Evolutionary conservation across 2,797 vertebrate species (phyloP).

Genomic region (Phrynocephalus vlangalii): DNA sequence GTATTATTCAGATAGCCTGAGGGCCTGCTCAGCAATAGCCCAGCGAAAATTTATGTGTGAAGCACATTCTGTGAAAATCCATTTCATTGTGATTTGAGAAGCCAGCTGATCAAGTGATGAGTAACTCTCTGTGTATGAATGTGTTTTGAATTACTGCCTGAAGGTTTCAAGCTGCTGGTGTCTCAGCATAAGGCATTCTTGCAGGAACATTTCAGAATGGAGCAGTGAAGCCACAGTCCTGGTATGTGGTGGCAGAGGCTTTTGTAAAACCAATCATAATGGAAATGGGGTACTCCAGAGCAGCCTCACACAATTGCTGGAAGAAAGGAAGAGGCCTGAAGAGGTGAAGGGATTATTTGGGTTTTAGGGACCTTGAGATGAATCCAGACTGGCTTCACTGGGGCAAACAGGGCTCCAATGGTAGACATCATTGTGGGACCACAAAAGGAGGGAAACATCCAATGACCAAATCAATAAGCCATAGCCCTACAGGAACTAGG

Average conservation of each 20-base stretch:
- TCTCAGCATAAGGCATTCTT: background rate
- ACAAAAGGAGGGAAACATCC: no score
- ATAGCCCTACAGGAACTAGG: background rate
- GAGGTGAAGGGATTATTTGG: background rate
- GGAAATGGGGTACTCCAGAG: background rate
- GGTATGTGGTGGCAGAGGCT: background rate
- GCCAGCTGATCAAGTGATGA: background rate
- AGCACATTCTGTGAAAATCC: background rate
- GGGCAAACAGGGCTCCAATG: background rate
- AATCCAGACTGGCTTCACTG: background rate
- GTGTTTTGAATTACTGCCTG: background rate
- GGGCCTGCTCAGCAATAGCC: no score
- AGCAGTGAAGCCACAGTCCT: background rate
- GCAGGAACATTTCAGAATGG: background rate
- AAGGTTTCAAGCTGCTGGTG: background rate
- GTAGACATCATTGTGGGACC: background rate
- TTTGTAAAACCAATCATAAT: background rate
- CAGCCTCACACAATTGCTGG: background rate
- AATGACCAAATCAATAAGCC: background rate
- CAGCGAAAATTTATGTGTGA: background rate
- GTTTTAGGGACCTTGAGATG: background rate
- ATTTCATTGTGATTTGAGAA: background rate
- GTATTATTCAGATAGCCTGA: no score
- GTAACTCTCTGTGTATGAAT: background rate
- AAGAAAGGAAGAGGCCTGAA: background rate